phyloP scores from a whole-genome alignment of 2,113 vertebrate genomes.

The Meleagris gallopavo region DNA sequence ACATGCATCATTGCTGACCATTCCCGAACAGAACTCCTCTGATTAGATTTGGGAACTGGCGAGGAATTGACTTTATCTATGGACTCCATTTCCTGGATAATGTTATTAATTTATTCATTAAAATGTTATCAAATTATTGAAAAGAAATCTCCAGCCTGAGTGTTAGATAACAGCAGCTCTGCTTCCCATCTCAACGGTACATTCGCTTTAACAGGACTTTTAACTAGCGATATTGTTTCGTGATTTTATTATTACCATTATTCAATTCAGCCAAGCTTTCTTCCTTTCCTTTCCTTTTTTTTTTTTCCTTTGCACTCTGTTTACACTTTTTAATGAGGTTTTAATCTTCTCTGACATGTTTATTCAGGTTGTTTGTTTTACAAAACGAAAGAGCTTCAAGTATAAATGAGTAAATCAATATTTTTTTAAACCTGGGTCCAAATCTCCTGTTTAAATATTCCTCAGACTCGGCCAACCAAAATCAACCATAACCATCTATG shows the following conservation, averaged over 20 bases:
- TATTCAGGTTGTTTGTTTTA: conserved; percentile 70
- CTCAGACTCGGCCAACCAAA: background rate
- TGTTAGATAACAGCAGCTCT: conserved; percentile 29
- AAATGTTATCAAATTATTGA: conserved; percentile 64
- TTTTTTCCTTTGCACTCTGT: conserved; percentile 30
- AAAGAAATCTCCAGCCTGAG: conserved; percentile 41
- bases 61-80: background rate
- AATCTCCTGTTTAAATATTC: conserved; percentile 24
- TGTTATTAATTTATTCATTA: conserved; percentile 73
- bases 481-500: background rate
- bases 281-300: no score
- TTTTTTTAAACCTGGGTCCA: background rate
- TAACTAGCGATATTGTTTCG: conserved; percentile 24
- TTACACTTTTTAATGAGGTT: conserved; percentile 73
- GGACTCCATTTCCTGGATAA: conserved; percentile 40
- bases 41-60: conserved; percentile 43
- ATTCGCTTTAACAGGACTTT: conserved; percentile 20
- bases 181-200: background rate
- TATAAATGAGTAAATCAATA: conserved; percentile 46
- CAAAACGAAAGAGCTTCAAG: conserved; percentile 34
- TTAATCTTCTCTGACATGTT: conserved; percentile 68
- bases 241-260: conserved; percentile 62
- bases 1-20: background rate
- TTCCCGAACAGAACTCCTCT: background rate
- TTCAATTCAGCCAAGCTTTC: conserved; percentile 13